phyloP scores from a whole-genome alignment of 2,113 vertebrate species.

The Phylloscopus whistleri region DNA sequence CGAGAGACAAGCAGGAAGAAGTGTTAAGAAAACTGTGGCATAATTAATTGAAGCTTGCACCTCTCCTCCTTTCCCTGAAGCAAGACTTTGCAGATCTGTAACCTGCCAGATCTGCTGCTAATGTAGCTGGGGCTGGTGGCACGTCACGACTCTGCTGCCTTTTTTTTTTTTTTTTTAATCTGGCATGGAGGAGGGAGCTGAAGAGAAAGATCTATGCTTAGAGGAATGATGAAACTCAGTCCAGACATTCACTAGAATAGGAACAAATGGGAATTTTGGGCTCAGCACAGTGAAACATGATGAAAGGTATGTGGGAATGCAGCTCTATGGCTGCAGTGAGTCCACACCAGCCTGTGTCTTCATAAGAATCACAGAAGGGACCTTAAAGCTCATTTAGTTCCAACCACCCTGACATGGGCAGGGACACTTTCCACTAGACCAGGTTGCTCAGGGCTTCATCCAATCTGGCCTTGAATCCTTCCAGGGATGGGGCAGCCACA shows the following conservation, averaged over 20 bases:
- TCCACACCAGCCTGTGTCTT: neutral
- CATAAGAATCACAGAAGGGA: neutral
- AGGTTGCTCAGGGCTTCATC: neutral
- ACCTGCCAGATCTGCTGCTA: slow-evolving; percentile 43
- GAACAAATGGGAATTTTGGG: neutral
- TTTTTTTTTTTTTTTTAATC: neutral
- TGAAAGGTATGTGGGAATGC: neutral
- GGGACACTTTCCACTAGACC: neutral
- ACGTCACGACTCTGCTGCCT: neutral
- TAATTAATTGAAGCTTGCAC: slow-evolving; percentile 12
- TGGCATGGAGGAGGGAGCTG: neutral
- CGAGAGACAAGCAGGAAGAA: slow-evolving; percentile 9
- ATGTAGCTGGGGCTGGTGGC: neutral
- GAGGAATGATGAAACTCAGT: neutral
- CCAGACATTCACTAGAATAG: neutral
- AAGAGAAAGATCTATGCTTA: neutral
- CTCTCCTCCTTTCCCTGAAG: neutral
- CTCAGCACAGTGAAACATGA: neutral
- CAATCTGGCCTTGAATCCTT: neutral
- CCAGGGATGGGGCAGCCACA: neutral
- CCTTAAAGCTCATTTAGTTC: neutral
- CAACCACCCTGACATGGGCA: neutral
- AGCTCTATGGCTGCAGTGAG: accelerated
- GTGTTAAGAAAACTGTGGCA: slow-evolving; percentile 62
- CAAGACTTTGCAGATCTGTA: neutral